Percentiles rank a stretch among this genome's conserved stretches.
phyloP scores from a whole-genome alignment of 2,113 vertebrate species.

The Camelus bactrianus region DNA sequence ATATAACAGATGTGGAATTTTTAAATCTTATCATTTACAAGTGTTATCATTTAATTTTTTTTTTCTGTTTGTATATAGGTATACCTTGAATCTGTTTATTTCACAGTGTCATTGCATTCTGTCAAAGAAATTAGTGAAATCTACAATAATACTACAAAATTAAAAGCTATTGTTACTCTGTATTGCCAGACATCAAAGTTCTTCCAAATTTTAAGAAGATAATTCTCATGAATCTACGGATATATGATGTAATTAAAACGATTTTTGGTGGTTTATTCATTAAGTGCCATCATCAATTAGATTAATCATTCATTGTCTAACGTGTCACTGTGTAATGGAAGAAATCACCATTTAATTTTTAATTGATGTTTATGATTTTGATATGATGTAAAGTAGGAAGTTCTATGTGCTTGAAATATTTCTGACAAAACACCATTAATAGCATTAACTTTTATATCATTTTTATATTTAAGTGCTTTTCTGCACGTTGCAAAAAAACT shows the following conservation, averaged over 20 bases:
- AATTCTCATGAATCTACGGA: not conserved
- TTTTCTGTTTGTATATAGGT: not conserved
- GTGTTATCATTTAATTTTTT: not conserved
- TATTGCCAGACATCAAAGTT: not conserved
- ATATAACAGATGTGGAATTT: not conserved
- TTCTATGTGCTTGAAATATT: not conserved
- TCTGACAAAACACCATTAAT: not conserved
- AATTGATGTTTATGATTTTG: constrained; percentile 39
- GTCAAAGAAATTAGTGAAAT: not conserved
- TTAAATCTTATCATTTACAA: not conserved
- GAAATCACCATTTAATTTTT: constrained; percentile 46
- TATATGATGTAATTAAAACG: constrained; percentile 9
- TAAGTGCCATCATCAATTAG: constrained; percentile 49
- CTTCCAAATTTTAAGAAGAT: not conserved
- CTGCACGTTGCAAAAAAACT: not conserved
- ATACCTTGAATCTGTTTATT: not conserved
- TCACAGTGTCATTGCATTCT: not conserved
- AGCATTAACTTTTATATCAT: not conserved
- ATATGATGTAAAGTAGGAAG: not conserved
- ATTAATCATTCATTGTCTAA: constrained; percentile 58
- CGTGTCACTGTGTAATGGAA: not conserved
- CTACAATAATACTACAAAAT: not conserved
- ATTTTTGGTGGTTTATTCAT: constrained; percentile 55
- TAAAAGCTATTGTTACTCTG: not conserved
- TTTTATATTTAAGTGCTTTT: not conserved